Evolutionary conservation across 1,140 invertebrate genomes (phyloP), one percentile per base, ranked within the genome.

Genomic region (Drosophila tsacasi): DNA sequence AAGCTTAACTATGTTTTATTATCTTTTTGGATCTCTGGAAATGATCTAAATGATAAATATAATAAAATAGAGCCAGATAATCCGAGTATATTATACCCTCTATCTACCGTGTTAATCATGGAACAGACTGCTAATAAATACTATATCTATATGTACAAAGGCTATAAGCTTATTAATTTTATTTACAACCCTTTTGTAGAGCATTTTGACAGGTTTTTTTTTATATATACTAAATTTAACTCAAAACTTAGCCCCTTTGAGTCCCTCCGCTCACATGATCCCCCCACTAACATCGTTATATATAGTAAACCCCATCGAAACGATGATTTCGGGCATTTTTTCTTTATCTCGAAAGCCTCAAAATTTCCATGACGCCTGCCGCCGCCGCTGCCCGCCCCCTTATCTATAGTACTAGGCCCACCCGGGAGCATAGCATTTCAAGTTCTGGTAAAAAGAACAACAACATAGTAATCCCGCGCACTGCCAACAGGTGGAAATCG

Each of bases 291-390:
- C 25, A 27, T 27, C 17, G n/a, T 10, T 15, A 27, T 23, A 12
- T 32, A 37, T 37, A 17, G 15, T 15, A 50, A 55, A 21, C 52
- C 63, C 27, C 44, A 35, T 62, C 21, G 44, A 35, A 50, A 44
- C 21, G 21, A 65, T 42, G 37, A 52, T 52, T 52, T 68, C 15
- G 19, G 8, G 25, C 32, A 54, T 57, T 23, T 57, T 57, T 27
- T 46, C 60, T 42, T 65, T 66, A 69, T 69, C 62, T 69, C 21
- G 46, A 19, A 23, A 44, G 12, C n/a, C 23, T 17, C 35, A 44
- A 73, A 76, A 46, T 60, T 76, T 76, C 74, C 72, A 76, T 76
- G 73, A 76, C 74, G 74, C 54, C 42, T 15, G 25, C 9, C 23
- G 59, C 37, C 9, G 32, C 17, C 30, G 30, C 30, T 1, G 27